Conservation (phyloP, 2,113 vertebrate genomes). For the Eurypyga helias region DNA sequence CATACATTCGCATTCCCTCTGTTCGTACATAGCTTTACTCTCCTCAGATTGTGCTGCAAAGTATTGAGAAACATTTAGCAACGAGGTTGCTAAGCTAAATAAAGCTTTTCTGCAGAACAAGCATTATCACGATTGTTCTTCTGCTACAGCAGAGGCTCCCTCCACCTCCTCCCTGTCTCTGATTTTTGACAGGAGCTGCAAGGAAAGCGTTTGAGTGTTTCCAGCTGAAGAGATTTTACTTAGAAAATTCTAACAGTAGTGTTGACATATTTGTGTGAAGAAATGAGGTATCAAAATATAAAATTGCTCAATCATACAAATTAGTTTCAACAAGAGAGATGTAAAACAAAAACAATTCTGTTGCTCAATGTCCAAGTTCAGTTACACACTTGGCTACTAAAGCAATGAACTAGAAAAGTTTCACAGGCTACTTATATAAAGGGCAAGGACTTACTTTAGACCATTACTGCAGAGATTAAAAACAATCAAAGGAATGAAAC, state of each 20-base stretch:
- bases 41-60: not conserved
- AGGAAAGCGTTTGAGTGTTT: not conserved
- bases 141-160: not conserved
- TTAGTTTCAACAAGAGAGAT: not conserved
- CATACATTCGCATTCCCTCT: not conserved
- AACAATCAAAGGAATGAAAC: not conserved
- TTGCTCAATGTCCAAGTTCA: not conserved
- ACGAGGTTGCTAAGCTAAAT: not conserved
- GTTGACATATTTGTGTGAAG: not conserved
- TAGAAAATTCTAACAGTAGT: not conserved
- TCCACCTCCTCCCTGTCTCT: not conserved
- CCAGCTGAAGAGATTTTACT: fast-evolving
- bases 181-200: not conserved
- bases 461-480: not conserved
- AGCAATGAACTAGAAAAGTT: not conserved
- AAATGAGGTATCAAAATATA: not conserved
- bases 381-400: not conserved
- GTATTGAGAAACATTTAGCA: not conserved
- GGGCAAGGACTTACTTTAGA: not conserved
- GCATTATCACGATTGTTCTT: not conserved
- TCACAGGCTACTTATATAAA: not conserved
- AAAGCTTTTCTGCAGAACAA: not conserved
- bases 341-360: not conserved
- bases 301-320: not conserved
- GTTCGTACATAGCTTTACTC: not conserved